Evolutionary conservation across 2,888 invertebrate species (phyloP).

Genomic region (Eilema depressum): DNA sequence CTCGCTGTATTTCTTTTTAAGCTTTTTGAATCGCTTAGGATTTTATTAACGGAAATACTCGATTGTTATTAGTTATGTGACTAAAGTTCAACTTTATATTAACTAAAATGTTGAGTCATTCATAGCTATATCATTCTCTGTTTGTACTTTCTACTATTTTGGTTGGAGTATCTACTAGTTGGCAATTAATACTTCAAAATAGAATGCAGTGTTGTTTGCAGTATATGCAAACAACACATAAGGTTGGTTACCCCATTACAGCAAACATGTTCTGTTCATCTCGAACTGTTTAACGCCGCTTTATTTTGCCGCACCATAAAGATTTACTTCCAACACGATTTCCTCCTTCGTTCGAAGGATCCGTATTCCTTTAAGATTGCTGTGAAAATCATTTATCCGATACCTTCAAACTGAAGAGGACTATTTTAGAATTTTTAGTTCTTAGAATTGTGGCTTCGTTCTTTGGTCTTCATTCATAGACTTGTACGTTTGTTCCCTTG

Average conservation of each 20-base stretch:
- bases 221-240: not conserved
- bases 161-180: too few relatives aligned
- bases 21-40: not conserved
- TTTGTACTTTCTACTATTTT: not conserved
- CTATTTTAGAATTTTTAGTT: not conserved
- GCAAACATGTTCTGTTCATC: not conserved
- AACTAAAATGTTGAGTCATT: not conserved
- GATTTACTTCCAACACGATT: not conserved
- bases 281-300: not conserved
- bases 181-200: too few relatives aligned
- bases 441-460: not conserved
- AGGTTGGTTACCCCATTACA: not conserved
- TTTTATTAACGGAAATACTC: not conserved
- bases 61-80: not conserved
- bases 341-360: not conserved
- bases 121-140: not conserved
- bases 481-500: too few relatives aligned
- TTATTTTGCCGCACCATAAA: not conserved
- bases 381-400: too few relatives aligned
- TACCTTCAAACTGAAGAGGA: too few relatives aligned
- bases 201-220: too few relatives aligned
- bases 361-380: too few relatives aligned
- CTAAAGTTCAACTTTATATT: not conserved
- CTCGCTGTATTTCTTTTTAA: not conserved
- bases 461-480: not conserved